Evolutionary conservation across 1,140 invertebrate genomes (phyloP).

Genomic region (Drosophila bocki): DNA sequence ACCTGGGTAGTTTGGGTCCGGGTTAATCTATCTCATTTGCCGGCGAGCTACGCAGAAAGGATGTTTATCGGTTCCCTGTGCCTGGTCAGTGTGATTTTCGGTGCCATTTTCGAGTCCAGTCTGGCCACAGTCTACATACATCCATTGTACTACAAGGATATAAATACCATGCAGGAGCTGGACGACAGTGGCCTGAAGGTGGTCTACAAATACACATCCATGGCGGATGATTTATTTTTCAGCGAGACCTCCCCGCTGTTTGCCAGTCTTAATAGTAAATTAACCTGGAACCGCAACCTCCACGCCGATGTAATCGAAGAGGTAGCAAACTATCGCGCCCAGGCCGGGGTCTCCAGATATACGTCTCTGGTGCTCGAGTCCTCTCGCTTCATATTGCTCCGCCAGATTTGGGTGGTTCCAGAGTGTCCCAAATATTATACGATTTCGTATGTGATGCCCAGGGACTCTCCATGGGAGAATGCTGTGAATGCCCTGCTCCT

Average conservation of each 20-base stretch:
- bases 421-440: slow-evolving; percentile 84
- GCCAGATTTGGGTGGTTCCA: slow-evolving; percentile 71
- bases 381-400: slow-evolving; percentile 44
- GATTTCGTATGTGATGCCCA: slow-evolving; percentile 79
- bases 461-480: slow-evolving; percentile 74
- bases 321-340: slow-evolving; percentile 60
- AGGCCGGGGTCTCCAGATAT: slow-evolving; percentile 70
- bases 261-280: slow-evolving; percentile 75
- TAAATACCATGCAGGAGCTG: slow-evolving; percentile 84
- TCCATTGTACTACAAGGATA: slow-evolving; percentile 84
- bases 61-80: slow-evolving; percentile 79
- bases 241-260: slow-evolving; percentile 76
- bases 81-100: slow-evolving; percentile 83
- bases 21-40: slow-evolving; percentile 63
- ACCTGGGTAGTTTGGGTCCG: slow-evolving; percentile 81
- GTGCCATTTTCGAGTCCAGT: slow-evolving; percentile 83
- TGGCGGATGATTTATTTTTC: slow-evolving; percentile 82
- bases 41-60: slow-evolving; percentile 66
- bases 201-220: slow-evolving; percentile 80
- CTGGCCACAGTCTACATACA: slow-evolving; percentile 84
- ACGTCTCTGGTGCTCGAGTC: slow-evolving; percentile 69
- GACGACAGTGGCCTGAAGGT: slow-evolving; percentile 82
- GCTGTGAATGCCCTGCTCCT: slow-evolving; percentile 71
- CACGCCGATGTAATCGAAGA: slow-evolving; percentile 66
- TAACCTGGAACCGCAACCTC: slow-evolving; percentile 62